Evolutionary conservation across 1,140 invertebrate species (phyloP).

Genomic region (Phenacoccus solenopsis): DNA sequence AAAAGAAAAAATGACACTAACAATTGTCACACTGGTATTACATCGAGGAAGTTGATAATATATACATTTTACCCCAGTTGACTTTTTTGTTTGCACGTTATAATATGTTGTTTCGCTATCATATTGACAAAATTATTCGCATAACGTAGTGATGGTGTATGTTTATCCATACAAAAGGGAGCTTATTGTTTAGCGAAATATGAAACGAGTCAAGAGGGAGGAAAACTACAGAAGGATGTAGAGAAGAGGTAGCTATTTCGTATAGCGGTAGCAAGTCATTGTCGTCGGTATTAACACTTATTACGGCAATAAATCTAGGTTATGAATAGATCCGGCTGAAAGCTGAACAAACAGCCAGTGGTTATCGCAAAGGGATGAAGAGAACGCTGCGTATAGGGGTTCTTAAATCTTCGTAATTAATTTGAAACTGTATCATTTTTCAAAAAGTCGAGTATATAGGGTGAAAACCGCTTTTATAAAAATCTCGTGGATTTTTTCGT

Average conservation of each 20-base stretch:
- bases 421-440: slow-evolving; percentile 11
- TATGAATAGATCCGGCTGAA: slow-evolving; percentile 14
- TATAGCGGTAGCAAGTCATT: slow-evolving; percentile 11
- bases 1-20: no score
- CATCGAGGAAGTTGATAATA: no score
- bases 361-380: slow-evolving; percentile 6
- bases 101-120: no score
- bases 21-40: no score
- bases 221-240: neutral
- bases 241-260: neutral
- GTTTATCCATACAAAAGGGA: slow-evolving; percentile 8
- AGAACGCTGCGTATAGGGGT: neutral
- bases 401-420: slow-evolving; percentile 14
- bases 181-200: slow-evolving; percentile 12
- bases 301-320: slow-evolving; percentile 15
- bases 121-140: slow-evolving; percentile 4
- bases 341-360: slow-evolving; percentile 17
- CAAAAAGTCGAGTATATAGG: no score
- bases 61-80: no score
- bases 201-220: neutral
- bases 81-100: no score
- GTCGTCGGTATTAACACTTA: slow-evolving; percentile 17
- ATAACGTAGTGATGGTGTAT: neutral
- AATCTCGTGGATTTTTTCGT: no score
- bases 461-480: no score